Evolutionary conservation across 2,888 invertebrate genomes (phyloP).

Genomic region (Drosophila phalerata): DNA sequence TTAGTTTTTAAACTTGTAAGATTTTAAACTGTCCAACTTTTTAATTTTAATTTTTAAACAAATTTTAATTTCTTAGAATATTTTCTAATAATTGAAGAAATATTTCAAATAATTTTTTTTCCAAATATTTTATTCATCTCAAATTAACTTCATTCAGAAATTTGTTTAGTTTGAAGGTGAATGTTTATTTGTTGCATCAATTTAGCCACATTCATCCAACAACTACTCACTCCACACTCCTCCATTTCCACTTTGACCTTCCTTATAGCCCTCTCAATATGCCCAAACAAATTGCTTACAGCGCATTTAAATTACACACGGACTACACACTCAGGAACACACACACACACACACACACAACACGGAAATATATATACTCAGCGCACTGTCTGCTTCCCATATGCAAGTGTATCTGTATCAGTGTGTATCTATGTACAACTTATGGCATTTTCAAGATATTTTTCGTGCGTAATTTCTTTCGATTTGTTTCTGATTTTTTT

Average conservation of each 20-base stretch:
- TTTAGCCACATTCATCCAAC: slow-evolving; percentile 16
- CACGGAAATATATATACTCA: slow-evolving; percentile 69
- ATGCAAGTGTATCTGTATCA: slow-evolving; percentile 9
- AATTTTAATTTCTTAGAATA: neutral
- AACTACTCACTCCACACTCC: slow-evolving; percentile 2
- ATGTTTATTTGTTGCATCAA: slow-evolving; percentile 40
- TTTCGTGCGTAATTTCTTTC: slow-evolving; percentile 81
- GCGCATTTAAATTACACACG: slow-evolving; percentile 42
- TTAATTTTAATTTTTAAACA: neutral
- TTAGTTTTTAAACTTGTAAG: no score
- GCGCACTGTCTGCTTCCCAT: slow-evolving; percentile 14
- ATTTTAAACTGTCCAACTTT: neutral
- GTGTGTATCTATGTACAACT: slow-evolving; percentile 59
- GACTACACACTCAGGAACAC: neutral
- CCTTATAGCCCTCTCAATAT: slow-evolving; percentile 13
- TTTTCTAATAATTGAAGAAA: neutral
- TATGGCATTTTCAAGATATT: slow-evolving; percentile 81
- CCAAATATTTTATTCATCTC: neutral
- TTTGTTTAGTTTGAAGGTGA: slow-evolving; percentile 29
- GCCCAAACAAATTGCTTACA: slow-evolving; percentile 55
- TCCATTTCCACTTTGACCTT: slow-evolving; percentile 2
- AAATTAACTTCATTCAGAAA: slow-evolving; percentile 19
- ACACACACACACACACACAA: slow-evolving; percentile 29
- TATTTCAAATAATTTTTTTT: neutral
- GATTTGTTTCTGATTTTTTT: slow-evolving; percentile 51